Base-by-base conservation (phyloP, 2,797 vertebrate genomes). In the Melanogrammus aeglefinus region DNA sequence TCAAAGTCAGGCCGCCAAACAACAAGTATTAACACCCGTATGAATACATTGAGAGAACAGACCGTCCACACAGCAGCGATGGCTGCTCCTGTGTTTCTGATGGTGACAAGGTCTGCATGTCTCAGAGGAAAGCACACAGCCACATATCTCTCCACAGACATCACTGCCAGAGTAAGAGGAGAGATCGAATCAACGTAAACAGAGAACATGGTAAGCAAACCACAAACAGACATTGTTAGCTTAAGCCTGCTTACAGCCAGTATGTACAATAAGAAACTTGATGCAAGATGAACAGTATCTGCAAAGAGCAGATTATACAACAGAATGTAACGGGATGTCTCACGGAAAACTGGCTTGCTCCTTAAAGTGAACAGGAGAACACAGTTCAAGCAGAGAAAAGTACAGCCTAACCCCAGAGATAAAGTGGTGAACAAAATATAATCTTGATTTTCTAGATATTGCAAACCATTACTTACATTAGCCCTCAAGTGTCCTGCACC, bases 121-220 rank as follows among this genome's bases (percentile, higher is more conserved):
- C 80, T 86, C 77, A 91, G 77, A 12, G 86, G 91, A 70, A 85
- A 85, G 41, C 89, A 86, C 47, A 91, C 84, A 24, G 90, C 83
- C 16, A 91, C 80, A 21, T 88, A 91, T 33, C 89, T 84, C 83
- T 92, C 90, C 3, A 91, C 29, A 8, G 90, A 88, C 90, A 92
- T 92, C 73, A 90, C 47, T 13, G 81, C 82, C 69, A 92, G 82
- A 72, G 78, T 92, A 41, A 90, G 73, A 38, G 90, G 89, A 29
- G 86, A 77, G 18, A 86, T 82, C 4, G 27, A 8, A 10, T 51
- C 84, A 0, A 79, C n/a, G n/a, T n/a, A n/a, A 18, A 27, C 16
- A 0, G 80, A 16, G 0, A 87, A 1, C 12, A 88, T 12, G 0
- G 76, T 16, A 3, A 91, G 13, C 2, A 86, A 0, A 2, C 79